These are phyloP conservation scores for Trialeurodes vaporariorum DNA, from an alignment of 1,140 invertebrate species.

Conservation along the genomic window DNA sequence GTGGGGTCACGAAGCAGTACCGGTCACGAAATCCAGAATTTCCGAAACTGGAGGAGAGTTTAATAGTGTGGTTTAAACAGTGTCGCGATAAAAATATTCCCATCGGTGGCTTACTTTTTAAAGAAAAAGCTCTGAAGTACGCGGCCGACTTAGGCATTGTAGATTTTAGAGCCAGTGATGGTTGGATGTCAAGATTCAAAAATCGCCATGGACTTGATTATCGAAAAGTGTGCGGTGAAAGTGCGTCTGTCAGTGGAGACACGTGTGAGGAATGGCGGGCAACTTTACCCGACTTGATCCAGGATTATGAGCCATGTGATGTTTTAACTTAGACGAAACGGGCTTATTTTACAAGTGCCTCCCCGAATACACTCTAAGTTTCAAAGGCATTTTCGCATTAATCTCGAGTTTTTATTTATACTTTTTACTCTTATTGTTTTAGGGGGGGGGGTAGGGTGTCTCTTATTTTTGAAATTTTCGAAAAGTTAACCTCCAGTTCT, in stretches of 20 bases:
- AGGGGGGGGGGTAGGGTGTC: too few species aligned
- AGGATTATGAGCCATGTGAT: slow-evolving; percentile 24
- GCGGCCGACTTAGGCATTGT: slow-evolving; percentile 24
- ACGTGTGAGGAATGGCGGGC: neutral
- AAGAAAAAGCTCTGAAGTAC: slow-evolving; percentile 18
- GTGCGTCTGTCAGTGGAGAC: slow-evolving; percentile 2
- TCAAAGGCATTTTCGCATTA: too few species aligned
- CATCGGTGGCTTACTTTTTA: slow-evolving; percentile 20
- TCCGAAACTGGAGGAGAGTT: too few species aligned
- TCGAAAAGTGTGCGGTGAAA: slow-evolving; percentile 21
- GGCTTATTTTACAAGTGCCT: slow-evolving; percentile 37
- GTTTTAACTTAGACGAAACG: slow-evolving; percentile 39
- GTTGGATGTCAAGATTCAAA: slow-evolving; percentile 33
- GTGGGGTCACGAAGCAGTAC: too few species aligned
- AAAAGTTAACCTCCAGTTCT: too few species aligned
- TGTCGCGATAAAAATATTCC: slow-evolving; percentile 26
- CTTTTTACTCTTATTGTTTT: too few species aligned
- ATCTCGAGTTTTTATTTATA: too few species aligned
- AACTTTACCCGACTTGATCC: neutral
- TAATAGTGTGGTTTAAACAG: too few species aligned
- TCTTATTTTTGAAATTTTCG: too few species aligned
- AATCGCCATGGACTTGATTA: slow-evolving; percentile 22
- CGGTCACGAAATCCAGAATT: too few species aligned
- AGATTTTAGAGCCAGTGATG: slow-evolving; percentile 31
- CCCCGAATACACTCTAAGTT: slow-evolving; percentile 31